Evolutionary conservation across 2,888 invertebrate species (phyloP), one percentile per base, ranked within the genome.

Genomic region (Syrphus vitripennis): DNA sequence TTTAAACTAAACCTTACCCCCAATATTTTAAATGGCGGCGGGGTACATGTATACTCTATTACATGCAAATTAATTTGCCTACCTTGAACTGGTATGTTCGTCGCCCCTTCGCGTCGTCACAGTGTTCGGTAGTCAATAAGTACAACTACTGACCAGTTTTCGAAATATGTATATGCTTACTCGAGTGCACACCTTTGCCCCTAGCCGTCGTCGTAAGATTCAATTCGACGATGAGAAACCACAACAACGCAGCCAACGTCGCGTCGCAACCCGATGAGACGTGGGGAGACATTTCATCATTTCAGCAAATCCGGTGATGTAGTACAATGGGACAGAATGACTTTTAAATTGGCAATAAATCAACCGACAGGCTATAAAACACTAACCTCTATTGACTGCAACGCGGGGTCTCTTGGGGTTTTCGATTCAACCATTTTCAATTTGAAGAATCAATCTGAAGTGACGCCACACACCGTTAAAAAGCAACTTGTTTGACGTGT

Each of bases 61-160:
- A 40, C 34, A 83, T 79, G 79, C 72, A 61, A 79, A 83, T 57
- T 59, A 26, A 19, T 69, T 63, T 74, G 31, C 37, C 69, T 79
- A 74, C 83, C 82, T 83, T 78, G 71, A 83, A 79, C 79, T 83
- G 61, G 55, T 53, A 78, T 78, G 24, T 42, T 24, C 31, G 50
- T 69, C n/a, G n/a, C n/a, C n/a, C n/a, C n/a, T n/a, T n/a, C n/a
- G n/a, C n/a, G n/a, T n/a, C 67, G 48, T 77, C 76, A 55, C 24
- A 40, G 50, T 61, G 40, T 48, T 72, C 67, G 26, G 61, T 48
- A 53, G 19, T 34, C 34, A 67, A 34, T 67, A 29, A 42, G 29
- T 55, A 59, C 26, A 45, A 37, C 45, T 19, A 37, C 71, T 55
- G 72, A 70, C 42, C 40, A 50, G 70, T 45, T 53, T 61, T 29